Base-by-base conservation (phyloP, 2,113 vertebrate species). In the Prinia subflava region DNA sequence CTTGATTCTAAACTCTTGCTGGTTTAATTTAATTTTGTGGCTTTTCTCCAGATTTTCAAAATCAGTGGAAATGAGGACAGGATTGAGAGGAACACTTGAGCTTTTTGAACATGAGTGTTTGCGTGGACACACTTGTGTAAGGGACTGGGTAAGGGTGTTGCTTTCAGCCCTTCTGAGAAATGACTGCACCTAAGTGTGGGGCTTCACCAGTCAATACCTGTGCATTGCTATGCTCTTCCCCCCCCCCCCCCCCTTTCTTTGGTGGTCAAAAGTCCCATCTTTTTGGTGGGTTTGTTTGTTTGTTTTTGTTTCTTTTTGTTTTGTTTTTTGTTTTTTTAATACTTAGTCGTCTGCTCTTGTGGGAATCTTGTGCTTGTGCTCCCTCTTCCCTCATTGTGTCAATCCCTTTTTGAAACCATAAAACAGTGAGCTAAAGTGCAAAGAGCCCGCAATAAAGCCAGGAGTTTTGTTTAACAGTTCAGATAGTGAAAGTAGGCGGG, bases 21-120 rank as follows among this genome's bases (percentile, higher is more conserved):
- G 90, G 82, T 90, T 96, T 96, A 94, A 92, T 81, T 95, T 90
- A 81, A 92, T 92, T 96, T 94, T 93, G 83, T 96, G 96, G 96
- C 88, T 74, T 95, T 96, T 90, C 85, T 95, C 94, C 95, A 95
- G 90, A 60, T 90, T 93, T 90, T 89, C 57, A 49, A 75, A 64
- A 53, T 25, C 64, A 47, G 86, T 59, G 87, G 90, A 92, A 74
- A 62, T 22, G 56, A 83, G 52, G 76, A 75, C 76, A 78, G 76
- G 86, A 89, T 10, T 3, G 2, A 67, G 56, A 70, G 22, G 76
- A 88, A 33, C 33, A 7, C 6, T 80, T 41, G 27, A 2, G 11
- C 64, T 94, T 50, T 47, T 33, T 2, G 47, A 44, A 94, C 92
- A 71, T 85, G 94, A 70, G 62, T 15, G 0, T 19, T 65, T 0